Evolutionary conservation across 1,140 invertebrate species (phyloP).

Genomic region (Scaptomyza pallida): DNA sequence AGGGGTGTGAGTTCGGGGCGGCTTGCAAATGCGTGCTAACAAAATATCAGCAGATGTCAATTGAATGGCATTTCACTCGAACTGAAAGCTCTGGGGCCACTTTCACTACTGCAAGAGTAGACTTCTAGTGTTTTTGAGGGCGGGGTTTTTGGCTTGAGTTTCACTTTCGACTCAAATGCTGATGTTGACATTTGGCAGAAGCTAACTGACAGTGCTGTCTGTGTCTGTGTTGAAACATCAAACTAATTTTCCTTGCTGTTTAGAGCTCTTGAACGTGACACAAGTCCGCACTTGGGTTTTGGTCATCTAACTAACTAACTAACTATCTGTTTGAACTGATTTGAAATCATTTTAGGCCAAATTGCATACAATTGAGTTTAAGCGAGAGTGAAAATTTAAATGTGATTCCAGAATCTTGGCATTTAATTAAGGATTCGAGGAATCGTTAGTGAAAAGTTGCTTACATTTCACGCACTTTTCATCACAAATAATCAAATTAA

Average conservation of each 20-base stretch:
- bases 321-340: conserved; percentile 43
- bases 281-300: conserved; percentile 67
- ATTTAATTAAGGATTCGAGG: not conserved
- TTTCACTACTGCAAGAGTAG: conserved; percentile 52
- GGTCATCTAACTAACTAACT: conserved; percentile 26
- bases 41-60: conserved; percentile 66
- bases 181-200: conserved; percentile 61
- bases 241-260: conserved; percentile 79
- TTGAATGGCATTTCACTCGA: conserved; percentile 75
- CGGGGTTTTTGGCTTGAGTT: conserved; percentile 61
- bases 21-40: conserved; percentile 29
- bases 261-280: conserved; percentile 80
- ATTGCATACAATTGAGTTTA: conserved; percentile 77
- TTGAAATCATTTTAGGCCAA: conserved; percentile 77
- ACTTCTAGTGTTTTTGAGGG: too few species aligned
- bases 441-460: too few species aligned
- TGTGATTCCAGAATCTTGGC: too few species aligned
- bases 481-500: conserved; percentile 77
- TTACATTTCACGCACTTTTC: too few species aligned
- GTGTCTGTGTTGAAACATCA: conserved; percentile 49
- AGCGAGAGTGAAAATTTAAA: not conserved
- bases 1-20: not conserved
- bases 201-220: conserved; percentile 14
- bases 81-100: conserved; percentile 66
- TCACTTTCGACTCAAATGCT: conserved; percentile 72